These are phyloP conservation scores for Nemotelus pantherinus DNA, from an alignment of 2,888 invertebrate genomes.

Conservation along the genomic window DNA sequence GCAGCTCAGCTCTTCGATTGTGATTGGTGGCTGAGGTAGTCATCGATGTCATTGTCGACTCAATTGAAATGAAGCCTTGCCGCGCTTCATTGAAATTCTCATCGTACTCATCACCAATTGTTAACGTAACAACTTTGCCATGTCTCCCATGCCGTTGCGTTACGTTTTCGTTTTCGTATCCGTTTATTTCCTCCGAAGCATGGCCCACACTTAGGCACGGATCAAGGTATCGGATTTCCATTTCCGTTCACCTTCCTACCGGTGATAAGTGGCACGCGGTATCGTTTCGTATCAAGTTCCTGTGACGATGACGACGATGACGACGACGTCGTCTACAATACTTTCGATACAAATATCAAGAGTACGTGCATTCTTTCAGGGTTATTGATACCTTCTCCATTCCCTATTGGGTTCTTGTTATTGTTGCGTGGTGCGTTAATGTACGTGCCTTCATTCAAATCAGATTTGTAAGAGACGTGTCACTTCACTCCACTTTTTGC, in stretches of 20 bases:
- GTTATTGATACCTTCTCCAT: constrained; percentile 42
- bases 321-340: constrained; percentile 12
- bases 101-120: constrained; percentile 43
- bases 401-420: constrained; percentile 31
- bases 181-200: background rate
- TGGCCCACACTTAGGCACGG: constrained; percentile 39
- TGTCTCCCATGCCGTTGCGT: constrained; percentile 9
- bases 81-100: constrained; percentile 36
- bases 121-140: constrained; percentile 26
- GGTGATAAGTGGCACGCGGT: constrained; percentile 46
- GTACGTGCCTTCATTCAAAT: constrained; percentile 45
- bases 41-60: constrained; percentile 32
- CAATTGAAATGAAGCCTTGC: constrained; percentile 39
- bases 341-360: constrained; percentile 19
- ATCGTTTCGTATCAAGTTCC: constrained; percentile 40
- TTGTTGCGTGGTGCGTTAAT: constrained; percentile 37
- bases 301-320: constrained; percentile 26
- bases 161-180: constrained; percentile 17
- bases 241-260: constrained; percentile 44
- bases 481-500: constrained; percentile 20
- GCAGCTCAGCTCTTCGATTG: background rate
- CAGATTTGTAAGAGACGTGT: constrained; percentile 41
- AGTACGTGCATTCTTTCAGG: constrained; percentile 38
- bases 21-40: background rate
- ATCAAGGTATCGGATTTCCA: constrained; percentile 44